Conservation (phyloP, 2,888 invertebrate genomes). For the Tipula vernalis region DNA sequence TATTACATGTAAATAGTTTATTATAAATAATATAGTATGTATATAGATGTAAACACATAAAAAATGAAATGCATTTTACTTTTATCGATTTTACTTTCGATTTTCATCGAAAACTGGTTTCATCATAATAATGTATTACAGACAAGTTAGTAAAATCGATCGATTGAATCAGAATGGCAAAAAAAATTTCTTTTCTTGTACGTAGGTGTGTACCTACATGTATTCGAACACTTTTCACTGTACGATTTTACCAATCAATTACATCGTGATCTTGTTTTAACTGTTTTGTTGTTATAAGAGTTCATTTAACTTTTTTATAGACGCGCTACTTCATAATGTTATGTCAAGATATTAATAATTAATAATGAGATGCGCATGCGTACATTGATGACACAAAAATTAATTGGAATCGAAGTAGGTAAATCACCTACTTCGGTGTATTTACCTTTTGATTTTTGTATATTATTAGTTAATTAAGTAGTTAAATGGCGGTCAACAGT, state of each 20-base stretch:
- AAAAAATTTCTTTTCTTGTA: background rate
- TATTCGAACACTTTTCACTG: no score
- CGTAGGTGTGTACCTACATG: background rate
- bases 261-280: no score
- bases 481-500: background rate
- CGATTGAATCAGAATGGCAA: background rate
- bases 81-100: background rate
- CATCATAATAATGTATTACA: background rate
- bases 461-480: background rate
- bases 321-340: background rate
- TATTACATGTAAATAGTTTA: background rate
- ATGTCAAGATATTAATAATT: background rate
- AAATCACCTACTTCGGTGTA: background rate
- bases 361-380: background rate
- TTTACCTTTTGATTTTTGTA: background rate
- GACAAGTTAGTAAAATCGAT: background rate
- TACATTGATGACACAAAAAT: background rate
- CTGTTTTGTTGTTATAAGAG: background rate
- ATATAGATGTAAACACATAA: background rate
- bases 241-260: no score
- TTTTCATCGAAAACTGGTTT: background rate
- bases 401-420: background rate
- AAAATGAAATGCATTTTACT: background rate
- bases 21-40: background rate
- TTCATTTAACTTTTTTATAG: background rate